Evolutionary conservation across 1,140 invertebrate species (phyloP).

Genomic region (Agrilus planipennis): DNA sequence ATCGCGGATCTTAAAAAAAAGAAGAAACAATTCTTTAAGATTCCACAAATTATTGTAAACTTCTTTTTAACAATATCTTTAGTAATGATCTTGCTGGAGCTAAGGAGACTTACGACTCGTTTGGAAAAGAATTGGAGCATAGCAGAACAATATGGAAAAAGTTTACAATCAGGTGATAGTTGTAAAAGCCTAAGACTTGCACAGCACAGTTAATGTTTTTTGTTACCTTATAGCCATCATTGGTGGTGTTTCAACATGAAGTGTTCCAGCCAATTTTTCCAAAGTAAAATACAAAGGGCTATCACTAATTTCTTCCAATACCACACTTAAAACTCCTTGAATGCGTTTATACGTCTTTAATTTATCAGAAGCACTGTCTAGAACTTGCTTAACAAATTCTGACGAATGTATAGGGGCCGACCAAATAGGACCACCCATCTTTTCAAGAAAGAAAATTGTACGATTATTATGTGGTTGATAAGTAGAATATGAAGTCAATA

Average conservation of each 20-base stretch:
- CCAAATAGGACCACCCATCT: conserved; percentile 93
- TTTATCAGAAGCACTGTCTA: conserved; percentile 35
- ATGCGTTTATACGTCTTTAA: conserved; percentile 66
- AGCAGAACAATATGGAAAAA: no score
- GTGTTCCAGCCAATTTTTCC: conserved; percentile 45
- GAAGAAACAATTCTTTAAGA: neutral
- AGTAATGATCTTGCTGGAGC: no score
- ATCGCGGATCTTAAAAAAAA: conserved; percentile 68
- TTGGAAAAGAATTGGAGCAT: no score
- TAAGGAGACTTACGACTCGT: no score
- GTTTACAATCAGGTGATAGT: no score
- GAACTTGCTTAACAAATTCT: conserved; percentile 55
- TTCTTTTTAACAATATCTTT: no score
- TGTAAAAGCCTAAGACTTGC: no score
- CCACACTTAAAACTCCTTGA: conserved; percentile 54
- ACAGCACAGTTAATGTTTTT: no score
- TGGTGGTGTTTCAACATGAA: conserved; percentile 53
- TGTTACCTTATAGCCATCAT: conserved; percentile 52
- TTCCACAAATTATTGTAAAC: conserved; percentile 8
- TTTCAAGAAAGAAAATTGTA: conserved; percentile 11
- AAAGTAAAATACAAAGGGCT: conserved; percentile 79
- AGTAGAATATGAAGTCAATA: no score
- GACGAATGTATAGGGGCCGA: conserved; percentile 68
- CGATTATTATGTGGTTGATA: conserved; percentile 4
- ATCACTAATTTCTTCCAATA: conserved; percentile 70